Conservation (phyloP, 2,113 vertebrate genomes). For the Turdus rufiventris region DNA sequence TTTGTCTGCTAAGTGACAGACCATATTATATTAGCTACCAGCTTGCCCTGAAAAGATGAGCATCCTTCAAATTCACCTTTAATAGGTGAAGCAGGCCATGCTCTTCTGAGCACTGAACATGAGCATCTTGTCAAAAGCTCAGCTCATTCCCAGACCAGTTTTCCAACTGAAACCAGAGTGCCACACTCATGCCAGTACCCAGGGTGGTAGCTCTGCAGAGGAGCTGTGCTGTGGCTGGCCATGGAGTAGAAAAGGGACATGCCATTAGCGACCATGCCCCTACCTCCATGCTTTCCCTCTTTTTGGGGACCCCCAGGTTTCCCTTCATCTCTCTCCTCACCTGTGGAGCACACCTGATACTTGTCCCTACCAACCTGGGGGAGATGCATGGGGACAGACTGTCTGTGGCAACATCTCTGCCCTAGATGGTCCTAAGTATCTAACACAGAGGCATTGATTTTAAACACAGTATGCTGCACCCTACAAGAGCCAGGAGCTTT, state of each 20-base stretch:
- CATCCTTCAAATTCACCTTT: not conserved
- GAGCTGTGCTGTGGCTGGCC: not conserved
- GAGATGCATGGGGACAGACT: not conserved
- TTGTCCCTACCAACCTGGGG: not conserved
- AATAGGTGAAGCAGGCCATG: not conserved
- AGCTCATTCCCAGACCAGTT: not conserved
- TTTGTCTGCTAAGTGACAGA: not conserved
- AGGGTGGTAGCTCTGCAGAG: not conserved
- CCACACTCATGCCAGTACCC: not conserved
- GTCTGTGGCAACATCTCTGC: not conserved
- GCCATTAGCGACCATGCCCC: not conserved
- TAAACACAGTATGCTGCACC: fast-evolving
- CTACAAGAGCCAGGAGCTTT: not conserved
- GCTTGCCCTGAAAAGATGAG: not conserved
- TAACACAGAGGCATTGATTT: not conserved
- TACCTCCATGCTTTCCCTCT: not conserved
- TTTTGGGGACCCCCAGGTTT: not conserved
- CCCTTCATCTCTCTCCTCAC: not conserved
- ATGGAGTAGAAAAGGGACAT: not conserved
- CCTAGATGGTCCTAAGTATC: not conserved
- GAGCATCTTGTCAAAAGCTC: not conserved
- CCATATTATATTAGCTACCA: not conserved
- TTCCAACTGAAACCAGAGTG: not conserved
- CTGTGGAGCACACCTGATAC: not conserved
- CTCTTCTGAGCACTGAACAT: fast-evolving